A percentile compares a stretch with the other conserved stretches of the same genome.
These are phyloP conservation scores for Marmota flaviventris DNA, from an alignment of 2,113 vertebrate species.

Conservation along the genomic window DNA sequence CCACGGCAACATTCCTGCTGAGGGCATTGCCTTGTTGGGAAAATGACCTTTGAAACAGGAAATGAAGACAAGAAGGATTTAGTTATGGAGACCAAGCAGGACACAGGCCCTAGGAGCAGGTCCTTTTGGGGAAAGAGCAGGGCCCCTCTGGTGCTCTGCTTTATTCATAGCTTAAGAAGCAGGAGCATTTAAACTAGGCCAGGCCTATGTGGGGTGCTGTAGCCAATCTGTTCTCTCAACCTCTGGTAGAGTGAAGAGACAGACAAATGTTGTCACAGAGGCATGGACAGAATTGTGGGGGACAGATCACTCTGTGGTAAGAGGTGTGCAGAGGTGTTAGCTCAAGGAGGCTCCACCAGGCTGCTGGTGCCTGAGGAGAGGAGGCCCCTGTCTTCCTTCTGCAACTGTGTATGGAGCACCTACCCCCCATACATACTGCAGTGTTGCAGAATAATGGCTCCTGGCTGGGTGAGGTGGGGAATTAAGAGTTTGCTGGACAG, in stretches of 20 bases:
- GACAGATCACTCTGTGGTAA: background rate
- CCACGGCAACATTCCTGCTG: slow-evolving; percentile 95
- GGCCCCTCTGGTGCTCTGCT: background rate
- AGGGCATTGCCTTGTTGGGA: slow-evolving; percentile 98
- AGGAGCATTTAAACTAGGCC: background rate
- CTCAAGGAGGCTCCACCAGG: background rate
- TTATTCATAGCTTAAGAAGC: background rate
- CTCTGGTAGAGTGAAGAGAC: background rate
- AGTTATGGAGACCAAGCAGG: background rate
- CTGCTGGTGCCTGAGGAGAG: background rate
- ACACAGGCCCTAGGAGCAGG: background rate
- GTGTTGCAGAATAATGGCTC: background rate
- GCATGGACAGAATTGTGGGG: fast-evolving
- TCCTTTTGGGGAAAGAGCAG: background rate
- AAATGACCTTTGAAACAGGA: slow-evolving; percentile 92
- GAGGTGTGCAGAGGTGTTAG: fast-evolving
- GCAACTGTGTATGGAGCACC: background rate
- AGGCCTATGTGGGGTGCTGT: background rate
- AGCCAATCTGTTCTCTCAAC: background rate
- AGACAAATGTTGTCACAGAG: background rate
- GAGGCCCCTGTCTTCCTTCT: background rate
- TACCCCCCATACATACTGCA: background rate
- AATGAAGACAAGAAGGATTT: slow-evolving; percentile 67
- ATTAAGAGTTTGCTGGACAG: background rate
- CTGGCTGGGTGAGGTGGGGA: background rate